These are phyloP conservation scores for Solenopsis invicta DNA, from an alignment of 1,140 invertebrate species.

Conservation along the genomic window DNA sequence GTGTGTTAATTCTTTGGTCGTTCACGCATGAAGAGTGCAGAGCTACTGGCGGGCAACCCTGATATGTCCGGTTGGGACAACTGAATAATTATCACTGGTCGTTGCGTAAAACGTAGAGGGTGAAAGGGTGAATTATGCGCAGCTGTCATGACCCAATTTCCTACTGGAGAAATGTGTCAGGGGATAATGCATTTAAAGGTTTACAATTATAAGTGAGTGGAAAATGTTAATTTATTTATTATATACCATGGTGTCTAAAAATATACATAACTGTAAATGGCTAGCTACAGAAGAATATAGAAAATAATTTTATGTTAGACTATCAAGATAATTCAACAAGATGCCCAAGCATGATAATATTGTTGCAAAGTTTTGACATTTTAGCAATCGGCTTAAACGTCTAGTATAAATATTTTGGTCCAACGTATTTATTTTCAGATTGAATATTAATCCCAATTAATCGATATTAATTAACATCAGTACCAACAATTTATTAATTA, in stretches of 20 bases:
- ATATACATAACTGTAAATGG: too few relatives aligned
- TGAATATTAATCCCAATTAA: neutral
- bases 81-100: neutral
- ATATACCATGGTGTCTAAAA: too few relatives aligned
- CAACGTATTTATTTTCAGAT: too few relatives aligned
- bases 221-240: neutral
- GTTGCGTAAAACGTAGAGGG: slow-evolving; percentile 4
- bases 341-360: too few relatives aligned
- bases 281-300: too few relatives aligned
- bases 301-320: too few relatives aligned
- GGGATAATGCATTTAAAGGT: neutral
- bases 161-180: neutral
- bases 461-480: neutral
- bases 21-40: slow-evolving; percentile 56
- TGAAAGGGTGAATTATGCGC: slow-evolving; percentile 16
- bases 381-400: too few relatives aligned
- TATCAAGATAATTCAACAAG: too few relatives aligned
- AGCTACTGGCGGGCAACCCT: neutral
- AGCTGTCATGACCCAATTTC: slow-evolving; percentile 18
- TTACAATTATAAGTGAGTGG: neutral
- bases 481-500: neutral
- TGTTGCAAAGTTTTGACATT: too few relatives aligned
- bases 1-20: slow-evolving; percentile 58
- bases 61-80: slow-evolving; percentile 12
- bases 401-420: too few relatives aligned